Base-by-base conservation (phyloP, 2,888 invertebrate genomes). In the Pristionchus maxplancki region DNA sequence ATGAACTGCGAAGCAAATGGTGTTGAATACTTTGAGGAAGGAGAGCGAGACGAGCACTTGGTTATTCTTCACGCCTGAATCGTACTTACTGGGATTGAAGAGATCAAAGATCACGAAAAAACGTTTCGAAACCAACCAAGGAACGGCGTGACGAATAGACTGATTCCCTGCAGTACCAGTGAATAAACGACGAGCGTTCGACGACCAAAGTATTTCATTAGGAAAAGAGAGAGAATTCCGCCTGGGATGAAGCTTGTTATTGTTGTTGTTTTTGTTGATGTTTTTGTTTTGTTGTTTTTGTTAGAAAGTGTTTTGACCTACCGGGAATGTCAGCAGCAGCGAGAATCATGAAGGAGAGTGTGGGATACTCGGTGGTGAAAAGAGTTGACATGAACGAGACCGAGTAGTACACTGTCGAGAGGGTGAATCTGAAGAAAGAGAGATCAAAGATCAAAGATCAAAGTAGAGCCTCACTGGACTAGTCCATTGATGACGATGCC, bases 391-490 rank as follows among this genome's bases (percentile, higher is more conserved):
- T 87, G 71, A 87, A 87, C 0, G 71, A 67, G 34, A 87, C 71
- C 31, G 86, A 87, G 50, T 71, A 87, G 71, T 71, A 71, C 28
- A 50, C 13, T 24, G 58, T 48, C 3, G 86, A 71, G 31, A 87
- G 86, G 13, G 86, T 50, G 71, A 87, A 87, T 87, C 86, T 87
- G 20, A n/a, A n/a, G n/a, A n/a, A n/a, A n/a, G 24, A 53, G 37
- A 64, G 37, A 64, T 85, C 44, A 50, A 24, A 31, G 31, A 53
- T 28, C n/a, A 31, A 53, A 84, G n/a, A 37, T 53, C 15, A 37
- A 24, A 3, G 1, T 20, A 6, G 9, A 15, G 15, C 50, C 28
- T 28, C 17, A 87, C 86, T 87, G 86, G 0, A 50, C 71, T 31
- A 67, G 50, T 87, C 86, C 86, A 58, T 67, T 87, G 71, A 87